Evolutionary conservation across 92 coral and sea anemone species (phyloP), one percentile per base, ranked within the genome.

Genomic region (Epizoanthus illoricatus): DNA sequence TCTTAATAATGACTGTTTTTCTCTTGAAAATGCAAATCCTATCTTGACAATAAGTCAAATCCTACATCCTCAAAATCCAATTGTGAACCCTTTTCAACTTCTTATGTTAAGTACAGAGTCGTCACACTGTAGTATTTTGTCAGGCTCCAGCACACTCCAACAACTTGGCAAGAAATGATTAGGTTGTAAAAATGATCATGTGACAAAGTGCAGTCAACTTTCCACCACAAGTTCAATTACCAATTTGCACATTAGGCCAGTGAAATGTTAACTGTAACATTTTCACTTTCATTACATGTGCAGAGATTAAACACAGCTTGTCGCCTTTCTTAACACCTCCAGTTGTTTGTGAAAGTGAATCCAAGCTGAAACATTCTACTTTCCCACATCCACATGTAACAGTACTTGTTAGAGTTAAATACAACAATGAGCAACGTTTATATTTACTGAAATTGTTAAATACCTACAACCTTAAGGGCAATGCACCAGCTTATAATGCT

Each of bases 171-270:
- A 49, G 2, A 28, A 28, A 28, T 28, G 0, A 28, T 28, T 2
- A 28, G 1, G 36, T 58, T 21, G 8, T 5, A 45, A 45, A 10
- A 45, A 45, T 45, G 0, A 5, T 5, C 52, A 45, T 45, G 52
- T 45, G 52, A 10, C 10, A 45, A 45, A 45, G 52, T 45, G 52
- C 18, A 15, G 43, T 68, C 43, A 39, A 18, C 42, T 16, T 28
- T 28, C 36, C 36, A 28, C 2, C 2, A 28, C 36, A 39, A 68
- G 20, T 36, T 68, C 17, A 8, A 5, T 68, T 68, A 19, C 71
- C n/a, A 68, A 68, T 41, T 63, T 62, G 82, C 82, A 78, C 82
- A 78, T 63, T 78, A 78, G 82, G 82, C 82, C 82, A 78, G 82
- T 78, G 82, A 63, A 42, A 43, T 78, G 82, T 78, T 63, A 15